Percentiles rank a stretch among this genome's conserved stretches.
These are phyloP conservation scores for Calameuta filiformis DNA, from an alignment of 2,888 invertebrate species.

Conservation along the genomic window DNA sequence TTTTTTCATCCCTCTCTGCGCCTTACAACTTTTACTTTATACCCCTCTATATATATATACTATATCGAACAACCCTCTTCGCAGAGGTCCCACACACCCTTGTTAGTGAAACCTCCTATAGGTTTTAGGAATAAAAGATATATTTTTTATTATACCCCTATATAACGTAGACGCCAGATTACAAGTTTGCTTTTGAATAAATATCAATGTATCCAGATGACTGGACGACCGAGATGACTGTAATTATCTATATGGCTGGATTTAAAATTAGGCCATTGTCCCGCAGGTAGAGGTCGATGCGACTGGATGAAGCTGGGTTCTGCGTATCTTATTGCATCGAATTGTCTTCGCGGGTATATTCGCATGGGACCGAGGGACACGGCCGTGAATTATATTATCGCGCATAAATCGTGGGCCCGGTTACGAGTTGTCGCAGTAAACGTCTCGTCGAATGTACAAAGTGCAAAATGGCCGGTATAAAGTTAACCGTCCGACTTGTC, in stretches of 20 bases:
- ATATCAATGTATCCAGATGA: not conserved
- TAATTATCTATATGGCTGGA: not conserved
- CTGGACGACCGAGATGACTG: not conserved
- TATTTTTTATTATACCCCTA: not conserved
- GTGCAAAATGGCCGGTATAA: conserved; percentile 55
- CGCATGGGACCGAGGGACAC: conserved; percentile 9
- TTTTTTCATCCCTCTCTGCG: not conserved
- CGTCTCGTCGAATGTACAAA: conserved; percentile 45
- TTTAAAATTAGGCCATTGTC: not conserved
- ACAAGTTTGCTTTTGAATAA: not conserved
- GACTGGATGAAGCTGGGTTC: not conserved
- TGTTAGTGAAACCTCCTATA: not conserved
- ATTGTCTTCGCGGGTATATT: conserved; percentile 11
- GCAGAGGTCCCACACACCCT: not conserved
- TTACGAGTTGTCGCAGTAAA: conserved; percentile 47
- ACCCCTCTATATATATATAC: not conserved
- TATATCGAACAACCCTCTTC: not conserved
- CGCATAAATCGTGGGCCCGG: conserved; percentile 40
- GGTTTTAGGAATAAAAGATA: not conserved
- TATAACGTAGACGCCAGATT: not conserved
- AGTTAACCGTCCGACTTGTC: conserved; percentile 41
- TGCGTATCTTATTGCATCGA: not conserved
- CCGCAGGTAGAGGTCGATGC: not conserved
- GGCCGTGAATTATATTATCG: conserved; percentile 53
- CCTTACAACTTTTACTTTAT: not conserved